Evolutionary conservation across 1,140 invertebrate genomes (phyloP), one percentile per base, ranked within the genome.

Genomic region (Glomeris maerens): DNA sequence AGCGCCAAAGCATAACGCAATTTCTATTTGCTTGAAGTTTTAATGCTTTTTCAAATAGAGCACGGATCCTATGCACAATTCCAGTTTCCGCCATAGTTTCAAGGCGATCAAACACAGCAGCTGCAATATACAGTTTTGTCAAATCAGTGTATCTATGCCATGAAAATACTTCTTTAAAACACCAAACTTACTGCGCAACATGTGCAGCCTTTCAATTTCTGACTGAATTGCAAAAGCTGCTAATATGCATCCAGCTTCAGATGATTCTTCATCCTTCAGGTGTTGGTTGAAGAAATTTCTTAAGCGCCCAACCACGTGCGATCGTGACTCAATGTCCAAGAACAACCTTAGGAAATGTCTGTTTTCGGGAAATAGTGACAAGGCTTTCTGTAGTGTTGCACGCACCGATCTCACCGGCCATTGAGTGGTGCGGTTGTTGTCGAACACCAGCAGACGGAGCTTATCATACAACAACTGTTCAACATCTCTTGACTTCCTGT

Each of bases 1-100:
- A 27, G 42, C 66, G 62, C 68, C 68, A 70, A 2, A 70, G 44
- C 0, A 67, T 49, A 25, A 62, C 58, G 47, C 63, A 66, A 52
- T 65, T 60, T 31, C 56, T 53, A 7, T 58, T 46, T 4, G 51
- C 46, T 4, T 28, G 31, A 10, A 36, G 27, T 20, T 56, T 45
- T 17, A 64, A 49, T 27, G 55, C 59, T 22, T 52, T 53, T 50
- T 68, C 65, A 53, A 68, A 59, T 45, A 61, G 55, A 22, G 59
- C 49, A 22, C 65, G 50, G 14, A 67, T 52, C n/a, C 60, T 52
- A 53, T 66, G 52, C 1, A 58, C 50, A 27, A 57, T 56, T 23
- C 63, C 62, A 44, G 52, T 57, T 40, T 60, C 59, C 42, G 39
- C 22, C 14, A 54, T n/a, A n/a, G n/a, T n/a, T n/a, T n/a, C n/a